Evolutionary conservation across 2,113 vertebrate species (phyloP), one percentile per base, ranked within the genome.

Genomic region (Dolichallabes microphthalmus): DNA sequence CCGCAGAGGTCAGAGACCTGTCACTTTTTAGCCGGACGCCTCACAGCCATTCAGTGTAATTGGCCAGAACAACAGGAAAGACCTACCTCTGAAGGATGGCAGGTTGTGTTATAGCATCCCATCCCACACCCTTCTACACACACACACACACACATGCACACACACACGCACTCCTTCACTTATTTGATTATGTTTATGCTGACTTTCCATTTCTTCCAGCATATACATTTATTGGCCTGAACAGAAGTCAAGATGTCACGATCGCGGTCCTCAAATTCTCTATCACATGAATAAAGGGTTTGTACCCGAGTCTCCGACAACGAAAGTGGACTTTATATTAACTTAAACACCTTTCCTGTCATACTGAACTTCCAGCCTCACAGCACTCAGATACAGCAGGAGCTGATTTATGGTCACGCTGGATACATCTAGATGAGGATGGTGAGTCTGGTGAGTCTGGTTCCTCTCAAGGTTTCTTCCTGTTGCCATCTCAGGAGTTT

Each of bases 121-220:
- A 45, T 45, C 45, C 45, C 7, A 45, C 39, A 45, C 45, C 45
- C 45, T 45, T 45, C 45, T 45, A 35, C 60, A 82, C 61, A 35
- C 82, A 71, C 75, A 53, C 64, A 57, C 80, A 45, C 77, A 45
- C 82, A 35, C 60, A 82, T 55, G 35, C 82, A 71, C 80, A 58
- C 58, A 39, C 76, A 76, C 75, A 53, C 64, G 45, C 80, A 45
- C 77, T 45, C 82, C 85, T 55, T 74, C 82, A 75, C 83, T 90
- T 89, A 90, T 91, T 88, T 89, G 87, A 90, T 90, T 87, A 91
- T 85, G 82, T 89, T 89, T 88, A 89, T 90, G 89, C 89, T 89
- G 88, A 90, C 89, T 83, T 89, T 83, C 71, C 84, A 82, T 87
- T 90, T 88, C 85, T 83, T 85, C 57, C 71, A 39, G 87, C 82